Conservation (phyloP, 2,888 invertebrate genomes). For the Stenodema calcarata region DNA sequence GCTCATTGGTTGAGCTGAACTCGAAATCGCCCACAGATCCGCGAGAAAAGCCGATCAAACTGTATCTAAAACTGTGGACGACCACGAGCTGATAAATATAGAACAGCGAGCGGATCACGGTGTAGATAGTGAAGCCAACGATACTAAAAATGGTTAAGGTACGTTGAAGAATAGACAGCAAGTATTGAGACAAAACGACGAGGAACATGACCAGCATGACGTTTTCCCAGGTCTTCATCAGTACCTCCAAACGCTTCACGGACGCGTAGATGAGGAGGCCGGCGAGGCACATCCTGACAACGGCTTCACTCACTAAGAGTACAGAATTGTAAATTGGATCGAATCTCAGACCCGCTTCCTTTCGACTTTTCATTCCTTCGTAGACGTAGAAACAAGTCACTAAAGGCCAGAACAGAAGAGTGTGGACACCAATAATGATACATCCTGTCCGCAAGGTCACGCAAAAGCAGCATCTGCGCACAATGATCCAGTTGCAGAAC, state of each 20-base stretch:
- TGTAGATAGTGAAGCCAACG: background rate
- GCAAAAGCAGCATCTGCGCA: background rate
- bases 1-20: background rate
- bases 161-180: background rate
- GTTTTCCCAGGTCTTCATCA: background rate
- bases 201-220: background rate
- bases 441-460: slow-evolving; percentile 1
- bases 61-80: background rate
- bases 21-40: too few relatives aligned
- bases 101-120: background rate
- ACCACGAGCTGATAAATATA: background rate
- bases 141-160: background rate
- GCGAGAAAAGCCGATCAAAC: background rate
- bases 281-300: background rate
- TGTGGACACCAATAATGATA: background rate
- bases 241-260: background rate
- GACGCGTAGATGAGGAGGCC: background rate
- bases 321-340: background rate
- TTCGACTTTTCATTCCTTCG: background rate
- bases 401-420: background rate
- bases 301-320: background rate
- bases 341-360: background rate
- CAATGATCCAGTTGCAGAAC: slow-evolving; percentile 11
- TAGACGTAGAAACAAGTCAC: background rate
- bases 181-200: background rate